Evolutionary conservation across 1,140 invertebrate genomes (phyloP).

Genomic region (Brachionus paranguensis): DNA sequence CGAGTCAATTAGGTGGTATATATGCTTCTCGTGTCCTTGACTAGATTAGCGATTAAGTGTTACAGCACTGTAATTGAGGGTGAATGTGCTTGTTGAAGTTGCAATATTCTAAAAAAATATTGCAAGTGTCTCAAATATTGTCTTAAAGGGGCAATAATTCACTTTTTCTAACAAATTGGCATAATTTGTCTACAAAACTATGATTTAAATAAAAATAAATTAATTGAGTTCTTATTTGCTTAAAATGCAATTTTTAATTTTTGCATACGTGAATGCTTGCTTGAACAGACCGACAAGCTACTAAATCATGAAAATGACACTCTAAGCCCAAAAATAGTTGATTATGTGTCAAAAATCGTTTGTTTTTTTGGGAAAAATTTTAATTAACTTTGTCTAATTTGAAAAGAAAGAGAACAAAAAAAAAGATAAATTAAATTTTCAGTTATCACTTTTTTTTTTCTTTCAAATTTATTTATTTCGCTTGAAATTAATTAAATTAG

Average conservation of each 20-base stretch:
- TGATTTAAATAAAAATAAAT: neutral
- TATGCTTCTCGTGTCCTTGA: too few relatives aligned
- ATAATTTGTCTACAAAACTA: too few relatives aligned
- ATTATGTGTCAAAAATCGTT: neutral
- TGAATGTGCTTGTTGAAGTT: neutral
- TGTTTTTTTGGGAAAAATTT: neutral
- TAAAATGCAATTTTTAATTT: neutral
- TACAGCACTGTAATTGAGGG: too few relatives aligned
- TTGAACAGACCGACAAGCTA: neutral
- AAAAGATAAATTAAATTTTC: neutral
- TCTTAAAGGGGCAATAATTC: neutral
- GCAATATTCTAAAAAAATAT: neutral
- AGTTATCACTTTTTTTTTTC: neutral
- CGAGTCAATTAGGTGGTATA: too few relatives aligned
- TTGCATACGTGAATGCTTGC: neutral
- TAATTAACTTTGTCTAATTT: slow-evolving; percentile 2
- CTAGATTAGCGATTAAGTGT: too few relatives aligned
- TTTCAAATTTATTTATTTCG: neutral
- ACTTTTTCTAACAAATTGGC: too few relatives aligned
- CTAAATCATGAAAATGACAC: neutral
- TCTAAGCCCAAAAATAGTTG: neutral
- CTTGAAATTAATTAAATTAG: neutral
- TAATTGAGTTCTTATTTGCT: neutral
- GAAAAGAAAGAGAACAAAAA: neutral
- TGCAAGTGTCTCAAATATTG: neutral